Conservation (phyloP, 2,888 invertebrate species). For the Willowsia nigromaculata region DNA sequence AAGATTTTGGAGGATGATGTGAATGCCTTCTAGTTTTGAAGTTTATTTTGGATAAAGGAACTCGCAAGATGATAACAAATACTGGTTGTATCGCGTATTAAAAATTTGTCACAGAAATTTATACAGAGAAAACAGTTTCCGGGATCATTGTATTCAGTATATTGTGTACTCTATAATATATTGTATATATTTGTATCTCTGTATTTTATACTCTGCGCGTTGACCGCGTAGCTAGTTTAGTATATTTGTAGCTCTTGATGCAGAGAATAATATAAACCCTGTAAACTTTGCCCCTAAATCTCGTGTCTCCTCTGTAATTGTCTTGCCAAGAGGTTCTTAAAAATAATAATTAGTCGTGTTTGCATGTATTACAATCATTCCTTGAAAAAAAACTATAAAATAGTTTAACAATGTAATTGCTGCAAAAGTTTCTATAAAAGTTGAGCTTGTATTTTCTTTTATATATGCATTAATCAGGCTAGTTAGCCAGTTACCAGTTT, state of each 20-base stretch:
- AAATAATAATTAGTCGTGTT: no score
- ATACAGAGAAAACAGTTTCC: background rate
- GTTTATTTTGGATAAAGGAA: constrained; percentile 37
- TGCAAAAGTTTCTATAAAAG: no score
- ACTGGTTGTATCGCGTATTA: background rate
- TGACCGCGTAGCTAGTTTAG: background rate
- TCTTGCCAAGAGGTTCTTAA: no score
- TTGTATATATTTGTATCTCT: background rate
- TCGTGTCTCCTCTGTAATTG: background rate
- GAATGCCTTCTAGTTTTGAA: constrained; percentile 53
- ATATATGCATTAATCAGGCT: no score
- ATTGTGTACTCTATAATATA: background rate
- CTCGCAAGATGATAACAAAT: background rate
- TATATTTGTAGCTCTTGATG: background rate
- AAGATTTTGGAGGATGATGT: constrained; percentile 29
- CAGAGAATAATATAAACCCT: no score
- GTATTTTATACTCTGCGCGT: background rate
- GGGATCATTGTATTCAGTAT: constrained; percentile 1
- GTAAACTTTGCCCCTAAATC: no score
- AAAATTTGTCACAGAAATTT: background rate
- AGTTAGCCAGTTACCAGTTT: no score
- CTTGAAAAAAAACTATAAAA: no score
- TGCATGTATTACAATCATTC: no score
- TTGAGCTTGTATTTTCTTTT: background rate
- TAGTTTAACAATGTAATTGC: no score